phyloP scores from a whole-genome alignment of 1,140 invertebrate species.

The Atta colombica region DNA sequence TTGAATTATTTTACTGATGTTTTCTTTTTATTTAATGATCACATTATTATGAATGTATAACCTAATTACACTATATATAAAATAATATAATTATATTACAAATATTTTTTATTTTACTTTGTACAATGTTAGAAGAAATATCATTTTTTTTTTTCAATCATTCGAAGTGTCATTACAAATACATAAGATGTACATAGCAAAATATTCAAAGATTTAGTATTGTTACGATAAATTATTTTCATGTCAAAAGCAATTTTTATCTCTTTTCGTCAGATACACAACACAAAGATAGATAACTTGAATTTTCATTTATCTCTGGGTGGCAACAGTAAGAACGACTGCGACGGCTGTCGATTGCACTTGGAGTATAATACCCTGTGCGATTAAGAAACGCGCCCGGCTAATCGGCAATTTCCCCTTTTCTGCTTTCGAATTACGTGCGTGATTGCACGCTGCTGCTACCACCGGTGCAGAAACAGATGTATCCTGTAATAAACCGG shows the following conservation, averaged over 20 bases:
- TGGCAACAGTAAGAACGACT: conserved; percentile 19
- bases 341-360: conserved; percentile 39
- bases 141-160: neutral
- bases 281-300: conserved; percentile 21
- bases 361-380: conserved; percentile 59
- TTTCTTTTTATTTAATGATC: neutral
- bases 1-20: neutral
- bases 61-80: neutral
- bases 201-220: neutral
- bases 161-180: neutral
- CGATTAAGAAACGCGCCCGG: conserved; percentile 76
- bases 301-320: conserved; percentile 41
- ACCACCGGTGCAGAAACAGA: conserved; percentile 75
- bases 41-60: neutral
- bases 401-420: conserved; percentile 81
- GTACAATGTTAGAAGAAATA: neutral
- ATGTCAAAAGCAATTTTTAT: conserved; percentile 22
- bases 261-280: neutral
- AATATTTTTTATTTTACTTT: no score
- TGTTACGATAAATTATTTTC: neutral
- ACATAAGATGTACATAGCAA: neutral
- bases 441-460: conserved; percentile 79
- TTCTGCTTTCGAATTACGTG: conserved; percentile 80
- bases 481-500: conserved; percentile 81
- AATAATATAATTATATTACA: neutral